Conservation (phyloP, 2,797 vertebrate genomes). For the Xerus rutilus region DNA sequence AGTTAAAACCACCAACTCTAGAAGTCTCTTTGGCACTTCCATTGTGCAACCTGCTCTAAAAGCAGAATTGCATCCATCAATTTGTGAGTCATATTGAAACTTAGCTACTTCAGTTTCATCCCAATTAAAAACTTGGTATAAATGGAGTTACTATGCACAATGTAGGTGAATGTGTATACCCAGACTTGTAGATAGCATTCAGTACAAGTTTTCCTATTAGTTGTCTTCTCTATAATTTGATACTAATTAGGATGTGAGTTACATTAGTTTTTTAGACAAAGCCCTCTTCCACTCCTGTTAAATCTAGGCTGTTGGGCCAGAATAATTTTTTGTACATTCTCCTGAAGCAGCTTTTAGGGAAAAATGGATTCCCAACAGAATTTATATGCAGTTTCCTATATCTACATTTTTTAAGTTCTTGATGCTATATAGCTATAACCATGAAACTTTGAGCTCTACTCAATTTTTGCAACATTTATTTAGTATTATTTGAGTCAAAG, state of each 20-base stretch:
- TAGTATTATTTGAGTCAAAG: neutral
- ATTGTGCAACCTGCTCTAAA: neutral
- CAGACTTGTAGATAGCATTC: neutral
- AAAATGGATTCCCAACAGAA: neutral
- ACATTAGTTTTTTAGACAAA: neutral
- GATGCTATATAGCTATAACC: neutral
- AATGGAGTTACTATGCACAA: neutral
- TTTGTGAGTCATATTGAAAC: neutral
- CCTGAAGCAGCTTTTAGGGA: neutral
- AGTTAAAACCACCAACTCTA: neutral
- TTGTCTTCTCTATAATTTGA: neutral
- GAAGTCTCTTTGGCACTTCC: neutral
- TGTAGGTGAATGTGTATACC: neutral
- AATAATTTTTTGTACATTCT: neutral
- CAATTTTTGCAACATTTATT: neutral
- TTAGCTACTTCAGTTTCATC: neutral
- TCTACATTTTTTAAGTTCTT: neutral
- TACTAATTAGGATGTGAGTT: neutral
- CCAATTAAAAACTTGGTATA: neutral
- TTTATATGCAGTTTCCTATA: neutral
- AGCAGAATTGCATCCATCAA: neutral
- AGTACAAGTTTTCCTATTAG: neutral
- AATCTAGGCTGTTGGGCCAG: neutral
- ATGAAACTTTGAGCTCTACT: neutral
- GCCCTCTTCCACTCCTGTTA: neutral